phyloP scores from a whole-genome alignment of 2,113 vertebrate genomes.

The Ailuropoda melanoleuca region DNA sequence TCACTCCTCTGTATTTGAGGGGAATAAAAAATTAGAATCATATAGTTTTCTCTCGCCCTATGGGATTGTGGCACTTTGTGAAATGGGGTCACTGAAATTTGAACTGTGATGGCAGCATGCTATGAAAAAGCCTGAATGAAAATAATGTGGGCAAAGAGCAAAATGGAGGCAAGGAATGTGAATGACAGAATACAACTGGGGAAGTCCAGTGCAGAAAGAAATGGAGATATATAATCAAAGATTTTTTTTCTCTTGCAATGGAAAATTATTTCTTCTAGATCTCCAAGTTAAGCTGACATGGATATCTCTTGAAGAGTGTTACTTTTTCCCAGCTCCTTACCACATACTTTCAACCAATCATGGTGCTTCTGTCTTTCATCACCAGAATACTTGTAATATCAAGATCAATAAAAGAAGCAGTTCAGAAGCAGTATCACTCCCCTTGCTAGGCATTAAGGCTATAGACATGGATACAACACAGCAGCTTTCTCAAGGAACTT shows the following conservation, averaged over 20 bases:
- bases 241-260: not conserved
- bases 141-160: not conserved
- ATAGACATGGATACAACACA: not conserved
- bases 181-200: not conserved
- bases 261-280: not conserved
- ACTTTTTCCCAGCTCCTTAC: not conserved
- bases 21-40: constrained; percentile 22
- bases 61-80: not conserved
- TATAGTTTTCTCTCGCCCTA: not conserved
- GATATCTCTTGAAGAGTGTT: fast-evolving
- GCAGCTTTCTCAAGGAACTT: not conserved
- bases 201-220: not conserved
- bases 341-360: not conserved
- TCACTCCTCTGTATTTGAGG: not conserved
- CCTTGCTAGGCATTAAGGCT: not conserved
- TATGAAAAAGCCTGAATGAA: not conserved
- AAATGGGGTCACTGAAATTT: not conserved
- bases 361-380: not conserved
- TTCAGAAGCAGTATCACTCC: not conserved
- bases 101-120: not conserved
- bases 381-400: not conserved
- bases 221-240: not conserved
- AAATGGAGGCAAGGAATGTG: not conserved
- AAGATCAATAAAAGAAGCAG: not conserved
- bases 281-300: not conserved